A percentile compares a stretch with the other conserved stretches of the same genome.
Conservation (phyloP, 2,113 vertebrate species). For the Hemibagrus wyckioides region DNA sequence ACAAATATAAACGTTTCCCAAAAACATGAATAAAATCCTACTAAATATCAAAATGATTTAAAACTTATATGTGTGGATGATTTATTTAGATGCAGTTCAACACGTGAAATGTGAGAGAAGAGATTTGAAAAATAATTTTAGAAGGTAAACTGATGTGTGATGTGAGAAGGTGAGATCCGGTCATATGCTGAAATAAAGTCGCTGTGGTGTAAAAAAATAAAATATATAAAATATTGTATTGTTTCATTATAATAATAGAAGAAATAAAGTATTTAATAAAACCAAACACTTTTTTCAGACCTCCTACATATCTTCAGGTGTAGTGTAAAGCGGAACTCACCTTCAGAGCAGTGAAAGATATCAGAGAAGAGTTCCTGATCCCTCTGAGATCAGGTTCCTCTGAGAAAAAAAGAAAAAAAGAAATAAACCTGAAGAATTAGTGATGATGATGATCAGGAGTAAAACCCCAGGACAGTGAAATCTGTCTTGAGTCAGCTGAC, state of each 20-base stretch:
- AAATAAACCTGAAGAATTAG: not conserved
- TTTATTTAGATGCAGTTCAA: not conserved
- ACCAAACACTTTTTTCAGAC: not conserved
- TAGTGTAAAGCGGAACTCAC: not conserved
- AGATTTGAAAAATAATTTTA: not conserved
- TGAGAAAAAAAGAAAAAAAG: no score
- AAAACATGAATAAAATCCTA: not conserved
- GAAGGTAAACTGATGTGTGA: not conserved
- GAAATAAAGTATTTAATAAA: not conserved
- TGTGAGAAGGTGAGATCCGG: not conserved
- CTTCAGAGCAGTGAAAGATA: conserved; percentile 17
- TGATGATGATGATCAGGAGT: not conserved
- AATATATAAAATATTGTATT: not conserved
- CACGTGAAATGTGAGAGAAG: no score
- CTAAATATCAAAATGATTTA: not conserved
- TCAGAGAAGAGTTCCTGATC: not conserved
- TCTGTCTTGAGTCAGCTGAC: no score
- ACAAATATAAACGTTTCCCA: not conserved
- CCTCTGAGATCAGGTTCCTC: not conserved
- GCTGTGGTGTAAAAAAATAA: not conserved
- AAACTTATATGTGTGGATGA: not conserved
- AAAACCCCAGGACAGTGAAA: not conserved
- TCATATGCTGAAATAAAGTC: not conserved
- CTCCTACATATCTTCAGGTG: not conserved
- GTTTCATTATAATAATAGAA: no score